Conservation (phyloP, 2,113 vertebrate genomes). For the Tupaia chinensis region DNA sequence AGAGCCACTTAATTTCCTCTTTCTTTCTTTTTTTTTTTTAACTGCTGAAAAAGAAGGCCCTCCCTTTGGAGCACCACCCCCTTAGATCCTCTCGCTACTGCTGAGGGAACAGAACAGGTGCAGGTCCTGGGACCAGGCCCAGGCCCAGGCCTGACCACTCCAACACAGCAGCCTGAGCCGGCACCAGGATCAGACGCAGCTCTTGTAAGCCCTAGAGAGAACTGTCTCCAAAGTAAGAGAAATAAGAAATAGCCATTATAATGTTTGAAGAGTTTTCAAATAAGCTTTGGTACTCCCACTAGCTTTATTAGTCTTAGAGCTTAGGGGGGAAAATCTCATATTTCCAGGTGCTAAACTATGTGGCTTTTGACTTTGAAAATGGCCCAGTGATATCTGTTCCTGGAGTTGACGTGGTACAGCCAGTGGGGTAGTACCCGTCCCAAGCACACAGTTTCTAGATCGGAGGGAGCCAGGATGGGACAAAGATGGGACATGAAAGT, state of each 20-base stretch:
- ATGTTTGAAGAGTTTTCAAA: background rate
- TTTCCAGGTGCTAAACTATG: background rate
- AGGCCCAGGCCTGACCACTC: background rate
- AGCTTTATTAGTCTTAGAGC: background rate
- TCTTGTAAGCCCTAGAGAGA: background rate
- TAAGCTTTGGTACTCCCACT: background rate
- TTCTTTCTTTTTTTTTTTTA: background rate
- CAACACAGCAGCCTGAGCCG: background rate
- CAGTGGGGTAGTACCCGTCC: background rate
- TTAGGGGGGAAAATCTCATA: background rate
- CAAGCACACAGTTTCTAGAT: background rate
- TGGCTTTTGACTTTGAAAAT: slow-evolving; percentile 3
- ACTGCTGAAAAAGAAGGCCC: background rate
- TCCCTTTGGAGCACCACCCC: background rate
- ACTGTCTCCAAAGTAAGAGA: slow-evolving; percentile 27
- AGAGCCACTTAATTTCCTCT: background rate
- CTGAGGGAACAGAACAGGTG: background rate
- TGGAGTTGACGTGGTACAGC: background rate
- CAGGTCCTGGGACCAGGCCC: background rate
- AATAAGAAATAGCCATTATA: background rate
- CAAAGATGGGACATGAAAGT: background rate
- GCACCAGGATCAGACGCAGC: background rate
- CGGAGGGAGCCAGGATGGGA: background rate
- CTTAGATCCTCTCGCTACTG: background rate
- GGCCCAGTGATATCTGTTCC: background rate